A percentile compares a stretch with the other conserved stretches of the same genome.
Evolutionary conservation across 2,113 vertebrate species (phyloP).

Genomic region (Neomonachus schauinslandi): DNA sequence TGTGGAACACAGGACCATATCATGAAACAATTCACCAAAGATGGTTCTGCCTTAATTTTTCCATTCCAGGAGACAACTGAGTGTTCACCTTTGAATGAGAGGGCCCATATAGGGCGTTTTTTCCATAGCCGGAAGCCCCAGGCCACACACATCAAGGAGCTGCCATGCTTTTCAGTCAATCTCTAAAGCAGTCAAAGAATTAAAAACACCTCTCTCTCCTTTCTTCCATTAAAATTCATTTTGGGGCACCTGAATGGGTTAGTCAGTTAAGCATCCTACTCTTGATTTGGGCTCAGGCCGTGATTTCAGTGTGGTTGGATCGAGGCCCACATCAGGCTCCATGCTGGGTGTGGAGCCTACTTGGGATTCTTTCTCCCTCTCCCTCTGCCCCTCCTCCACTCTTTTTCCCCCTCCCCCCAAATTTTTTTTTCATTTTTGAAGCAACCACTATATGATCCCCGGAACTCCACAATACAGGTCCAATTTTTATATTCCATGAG

Average conservation of each 20-base stretch:
- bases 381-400: background rate
- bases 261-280: background rate
- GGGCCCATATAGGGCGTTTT: accelerated
- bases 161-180: background rate
- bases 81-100: background rate
- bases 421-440: background rate
- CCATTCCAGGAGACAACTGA: background rate
- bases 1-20: background rate
- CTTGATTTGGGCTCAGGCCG: background rate
- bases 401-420: background rate
- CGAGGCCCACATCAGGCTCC: background rate
- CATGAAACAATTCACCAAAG: background rate
- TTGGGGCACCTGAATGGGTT: background rate
- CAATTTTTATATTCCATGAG: background rate
- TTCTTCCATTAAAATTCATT: background rate
- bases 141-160: background rate
- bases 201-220: background rate
- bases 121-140: background rate
- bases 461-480: background rate
- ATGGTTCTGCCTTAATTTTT: background rate
- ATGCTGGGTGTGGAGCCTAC: background rate
- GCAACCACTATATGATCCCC: background rate
- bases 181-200: background rate
- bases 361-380: background rate
- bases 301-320: background rate